These are phyloP conservation scores for Sphaeridia pumilis DNA, from an alignment of 2,888 invertebrate species.

Conservation along the genomic window DNA sequence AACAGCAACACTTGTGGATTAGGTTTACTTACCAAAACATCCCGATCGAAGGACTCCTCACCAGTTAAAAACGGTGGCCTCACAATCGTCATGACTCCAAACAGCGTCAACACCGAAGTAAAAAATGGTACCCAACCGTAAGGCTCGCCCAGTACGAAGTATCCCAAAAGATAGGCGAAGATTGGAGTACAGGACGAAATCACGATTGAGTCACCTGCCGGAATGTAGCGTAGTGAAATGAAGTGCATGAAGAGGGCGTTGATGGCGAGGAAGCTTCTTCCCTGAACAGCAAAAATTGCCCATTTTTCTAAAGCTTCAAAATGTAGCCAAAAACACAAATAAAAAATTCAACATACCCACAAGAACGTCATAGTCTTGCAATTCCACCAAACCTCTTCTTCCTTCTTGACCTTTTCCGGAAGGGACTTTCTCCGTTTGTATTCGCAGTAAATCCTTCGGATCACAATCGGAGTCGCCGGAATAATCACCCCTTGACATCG, in stretches of 20 bases:
- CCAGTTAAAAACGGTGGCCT: conserved; percentile 29
- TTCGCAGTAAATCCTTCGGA: neutral
- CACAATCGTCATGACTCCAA: conserved; percentile 25
- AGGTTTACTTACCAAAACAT: conserved; percentile 22
- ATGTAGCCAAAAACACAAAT: neutral
- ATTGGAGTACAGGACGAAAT: conserved; percentile 27
- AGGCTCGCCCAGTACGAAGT: conserved; percentile 25
- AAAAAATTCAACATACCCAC: conserved; percentile 15
- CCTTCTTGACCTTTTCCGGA: neutral
- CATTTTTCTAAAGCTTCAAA: too few relatives aligned
- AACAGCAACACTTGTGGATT: neutral
- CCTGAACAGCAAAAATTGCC: too few relatives aligned
- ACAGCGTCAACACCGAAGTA: conserved; percentile 16
- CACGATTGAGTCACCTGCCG: conserved; percentile 21
- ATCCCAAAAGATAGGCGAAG: conserved; percentile 22
- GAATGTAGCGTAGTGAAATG: conserved; percentile 18
- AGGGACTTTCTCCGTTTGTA: neutral
- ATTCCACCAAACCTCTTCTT: neutral
- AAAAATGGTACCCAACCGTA: conserved; percentile 24
- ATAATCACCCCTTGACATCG: conserved; percentile 28
- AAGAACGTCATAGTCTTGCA: conserved; percentile 10
- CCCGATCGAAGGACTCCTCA: conserved; percentile 18
- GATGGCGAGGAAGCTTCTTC: conserved; percentile 6
- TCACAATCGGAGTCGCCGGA: conserved; percentile 22
- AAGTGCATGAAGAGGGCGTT: conserved; percentile 20